Evolutionary conservation across 2,888 invertebrate genomes (phyloP).

Genomic region (Drosophila percnosoma): DNA sequence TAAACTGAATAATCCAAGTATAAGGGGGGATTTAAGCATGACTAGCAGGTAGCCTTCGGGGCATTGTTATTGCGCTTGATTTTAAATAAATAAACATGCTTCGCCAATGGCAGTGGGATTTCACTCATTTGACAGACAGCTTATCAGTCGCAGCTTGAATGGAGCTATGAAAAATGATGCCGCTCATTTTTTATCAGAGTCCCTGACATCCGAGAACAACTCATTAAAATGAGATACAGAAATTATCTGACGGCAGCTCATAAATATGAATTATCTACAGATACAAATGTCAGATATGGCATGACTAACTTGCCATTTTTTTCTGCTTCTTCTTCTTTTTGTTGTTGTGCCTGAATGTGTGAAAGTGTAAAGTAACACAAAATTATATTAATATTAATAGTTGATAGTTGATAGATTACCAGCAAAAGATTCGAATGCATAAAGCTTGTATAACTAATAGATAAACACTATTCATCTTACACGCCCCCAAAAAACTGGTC

Average conservation of each 20-base stretch:
- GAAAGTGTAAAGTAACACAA: slow-evolving; percentile 23
- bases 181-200: slow-evolving; percentile 1
- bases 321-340: not conserved
- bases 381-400: slow-evolving; percentile 14
- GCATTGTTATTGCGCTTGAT: slow-evolving; percentile 8
- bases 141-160: slow-evolving; percentile 41
- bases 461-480: slow-evolving; percentile 1
- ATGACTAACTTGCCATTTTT: not conserved
- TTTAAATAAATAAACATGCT: slow-evolving; percentile 19
- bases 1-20: not conserved
- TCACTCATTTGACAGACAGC: slow-evolving; percentile 18
- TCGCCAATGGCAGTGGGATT: slow-evolving; percentile 12
- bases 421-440: slow-evolving; percentile 2
- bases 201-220: slow-evolving; percentile 39
- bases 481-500: slow-evolving; percentile 36
- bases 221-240: slow-evolving; percentile 22
- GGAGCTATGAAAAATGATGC: slow-evolving; percentile 22
- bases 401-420: not conserved
- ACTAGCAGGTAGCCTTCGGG: not conserved
- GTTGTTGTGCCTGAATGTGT: slow-evolving; percentile 15
- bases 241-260: slow-evolving; percentile 34
- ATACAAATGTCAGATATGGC: slow-evolving; percentile 21
- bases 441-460: not conserved
- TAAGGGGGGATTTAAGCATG: not conserved
- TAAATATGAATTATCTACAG: slow-evolving; percentile 47